phyloP scores from a whole-genome alignment of 2,113 vertebrate species.

The Motacilla tschutschensis region DNA sequence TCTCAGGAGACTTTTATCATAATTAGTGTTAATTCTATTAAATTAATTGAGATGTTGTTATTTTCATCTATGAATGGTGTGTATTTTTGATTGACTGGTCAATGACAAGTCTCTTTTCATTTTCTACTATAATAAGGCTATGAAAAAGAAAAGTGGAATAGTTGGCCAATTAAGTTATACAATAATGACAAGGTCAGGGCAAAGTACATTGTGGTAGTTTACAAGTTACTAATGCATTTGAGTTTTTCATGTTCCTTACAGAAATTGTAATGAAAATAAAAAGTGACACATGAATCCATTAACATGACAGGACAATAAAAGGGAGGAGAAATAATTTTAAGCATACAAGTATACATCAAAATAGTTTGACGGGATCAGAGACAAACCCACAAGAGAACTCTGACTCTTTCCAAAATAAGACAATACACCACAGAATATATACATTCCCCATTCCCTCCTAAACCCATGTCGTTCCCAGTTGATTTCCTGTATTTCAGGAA shows the following conservation, averaged over 20 bases:
- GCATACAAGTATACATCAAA: conserved; percentile 19
- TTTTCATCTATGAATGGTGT: conserved; percentile 34
- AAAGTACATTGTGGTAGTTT: conserved; percentile 45
- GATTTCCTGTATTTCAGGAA: conserved; percentile 12
- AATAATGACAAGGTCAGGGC: conserved; percentile 48
- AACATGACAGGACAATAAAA: conserved; percentile 36
- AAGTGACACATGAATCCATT: conserved; percentile 41
- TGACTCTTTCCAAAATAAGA: conserved; percentile 20
- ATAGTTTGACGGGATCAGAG: conserved; percentile 36
- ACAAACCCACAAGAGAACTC: conserved; percentile 16
- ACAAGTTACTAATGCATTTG: conserved; percentile 39
- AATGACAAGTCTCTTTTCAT: conserved; percentile 32
- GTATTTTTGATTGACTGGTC: conserved; percentile 48
- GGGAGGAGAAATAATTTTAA: conserved; percentile 30
- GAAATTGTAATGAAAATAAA: conserved; percentile 49
- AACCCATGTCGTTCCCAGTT: not conserved
- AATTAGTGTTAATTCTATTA: conserved; percentile 58
- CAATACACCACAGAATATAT: not conserved
- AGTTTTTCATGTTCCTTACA: conserved; percentile 39
- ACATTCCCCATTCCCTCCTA: not conserved
- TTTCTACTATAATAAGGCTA: not conserved
- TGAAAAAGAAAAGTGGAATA: conserved; percentile 44
- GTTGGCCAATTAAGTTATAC: conserved; percentile 43
- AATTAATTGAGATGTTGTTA: conserved; percentile 51
- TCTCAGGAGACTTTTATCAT: conserved; percentile 39